Percentiles rank a stretch among this genome's conserved stretches.
These are phyloP conservation scores for Melanophora roralis DNA, from an alignment of 2,888 invertebrate species.

Conservation along the genomic window DNA sequence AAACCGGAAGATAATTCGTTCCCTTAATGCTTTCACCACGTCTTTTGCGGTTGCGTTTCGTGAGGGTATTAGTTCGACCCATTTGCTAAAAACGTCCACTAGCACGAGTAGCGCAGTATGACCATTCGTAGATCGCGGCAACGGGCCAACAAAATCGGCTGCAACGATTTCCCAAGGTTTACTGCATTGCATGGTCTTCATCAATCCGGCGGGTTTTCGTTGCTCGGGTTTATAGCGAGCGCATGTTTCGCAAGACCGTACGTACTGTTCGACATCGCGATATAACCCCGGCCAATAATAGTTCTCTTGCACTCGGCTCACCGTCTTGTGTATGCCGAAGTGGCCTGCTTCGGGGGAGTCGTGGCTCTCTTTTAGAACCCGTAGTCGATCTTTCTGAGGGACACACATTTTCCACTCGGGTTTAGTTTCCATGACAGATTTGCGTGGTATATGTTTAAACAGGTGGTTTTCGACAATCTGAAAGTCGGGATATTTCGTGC, in stretches of 20 bases:
- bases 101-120: no score
- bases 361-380: conserved; percentile 40
- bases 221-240: conserved; percentile 42
- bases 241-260: conserved; percentile 28
- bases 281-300: no score
- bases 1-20: no score
- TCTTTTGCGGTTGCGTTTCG: no score
- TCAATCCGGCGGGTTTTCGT: conserved; percentile 17
- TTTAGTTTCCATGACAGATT: not conserved
- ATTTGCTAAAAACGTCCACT: no score
- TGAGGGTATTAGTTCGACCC: no score
- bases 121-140: no score
- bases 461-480: conserved; percentile 1
- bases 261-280: conserved; percentile 29
- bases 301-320: not conserved
- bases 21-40: no score
- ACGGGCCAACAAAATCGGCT: no score
- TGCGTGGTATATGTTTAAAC: conserved; percentile 15
- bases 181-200: not conserved
- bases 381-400: not conserved
- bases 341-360: conserved; percentile 43
- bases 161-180: not conserved
- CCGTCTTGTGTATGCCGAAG: conserved; percentile 50
- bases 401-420: conserved; percentile 48
- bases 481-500: conserved; percentile 24